phyloP scores from a whole-genome alignment of 1,140 invertebrate species.

The Aphelinus certus region DNA sequence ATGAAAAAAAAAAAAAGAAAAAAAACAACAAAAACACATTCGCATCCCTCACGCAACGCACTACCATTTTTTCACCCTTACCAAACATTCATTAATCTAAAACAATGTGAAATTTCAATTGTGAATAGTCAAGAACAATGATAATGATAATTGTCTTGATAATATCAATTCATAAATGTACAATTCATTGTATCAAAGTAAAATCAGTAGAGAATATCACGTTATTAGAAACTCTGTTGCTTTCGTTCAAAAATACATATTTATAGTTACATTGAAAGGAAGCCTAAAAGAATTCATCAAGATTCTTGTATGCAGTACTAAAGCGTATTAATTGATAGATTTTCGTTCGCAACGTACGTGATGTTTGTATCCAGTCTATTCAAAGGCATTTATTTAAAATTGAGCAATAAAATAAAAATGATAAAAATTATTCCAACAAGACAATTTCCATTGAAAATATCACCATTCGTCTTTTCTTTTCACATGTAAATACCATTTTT shows the following conservation, averaged over 20 bases:
- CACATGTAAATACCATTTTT: conserved; percentile 33
- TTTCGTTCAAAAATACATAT: conserved; percentile 10
- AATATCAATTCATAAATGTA: conserved; percentile 47
- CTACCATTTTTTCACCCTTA: conserved; percentile 47
- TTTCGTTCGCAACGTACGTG: conserved; percentile 28
- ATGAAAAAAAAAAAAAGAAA: no score
- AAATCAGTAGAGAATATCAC: conserved; percentile 41
- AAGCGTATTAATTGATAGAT: conserved; percentile 29
- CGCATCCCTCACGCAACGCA: conserved; percentile 48
- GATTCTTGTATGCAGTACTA: conserved; percentile 19
- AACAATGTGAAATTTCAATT: conserved; percentile 58
- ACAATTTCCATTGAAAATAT: conserved; percentile 30
- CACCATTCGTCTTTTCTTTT: conserved; percentile 16
- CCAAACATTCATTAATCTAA: conserved; percentile 51
- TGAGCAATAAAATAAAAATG: not conserved
- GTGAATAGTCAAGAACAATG: conserved; percentile 50
- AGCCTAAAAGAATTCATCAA: conserved; percentile 19
- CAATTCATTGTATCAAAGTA: conserved; percentile 48
- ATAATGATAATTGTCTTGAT: conserved; percentile 47
- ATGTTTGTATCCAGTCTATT: conserved; percentile 25
- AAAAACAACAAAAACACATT: conserved; percentile 57
- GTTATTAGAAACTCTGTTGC: conserved; percentile 16
- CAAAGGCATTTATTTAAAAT: conserved; percentile 6
- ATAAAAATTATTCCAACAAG: conserved; percentile 17
- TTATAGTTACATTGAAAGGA: conserved; percentile 20